Evolutionary conservation across 2,113 vertebrate species (phyloP).

Genomic region (Thryonomys swinderianus): DNA sequence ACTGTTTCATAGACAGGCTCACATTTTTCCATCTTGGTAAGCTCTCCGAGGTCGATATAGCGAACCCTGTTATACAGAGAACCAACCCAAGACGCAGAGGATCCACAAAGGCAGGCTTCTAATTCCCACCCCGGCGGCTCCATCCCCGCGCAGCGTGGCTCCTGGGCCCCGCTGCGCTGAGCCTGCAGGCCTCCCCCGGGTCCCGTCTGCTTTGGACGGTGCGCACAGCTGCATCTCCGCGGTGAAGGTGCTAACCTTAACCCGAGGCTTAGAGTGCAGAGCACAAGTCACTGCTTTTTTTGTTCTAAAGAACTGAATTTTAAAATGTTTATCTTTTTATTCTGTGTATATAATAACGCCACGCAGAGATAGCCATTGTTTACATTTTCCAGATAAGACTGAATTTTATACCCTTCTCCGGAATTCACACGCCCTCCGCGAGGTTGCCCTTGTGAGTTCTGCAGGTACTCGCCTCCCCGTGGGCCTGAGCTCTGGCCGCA

Average conservation of each 20-base stretch:
- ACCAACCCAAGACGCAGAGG: neutral
- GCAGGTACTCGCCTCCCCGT: neutral
- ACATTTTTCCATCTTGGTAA: neutral
- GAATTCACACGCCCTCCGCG: conserved; percentile 24
- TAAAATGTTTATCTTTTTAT: conserved; percentile 56
- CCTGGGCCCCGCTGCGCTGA: neutral
- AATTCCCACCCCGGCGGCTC: neutral
- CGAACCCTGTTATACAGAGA: neutral
- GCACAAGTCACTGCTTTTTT: neutral
- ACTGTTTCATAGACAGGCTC: neutral
- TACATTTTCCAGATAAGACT: conserved; percentile 73
- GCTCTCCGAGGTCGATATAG: neutral
- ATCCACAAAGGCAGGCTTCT: neutral
- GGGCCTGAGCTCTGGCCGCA: neutral
- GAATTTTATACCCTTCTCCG: conserved; percentile 45
- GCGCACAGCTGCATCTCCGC: neutral
- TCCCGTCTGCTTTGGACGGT: no score
- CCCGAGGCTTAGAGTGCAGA: neutral
- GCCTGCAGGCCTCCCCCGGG: neutral
- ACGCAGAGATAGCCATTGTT: conserved; percentile 56
- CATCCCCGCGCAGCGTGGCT: neutral
- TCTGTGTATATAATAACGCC: conserved; percentile 9
- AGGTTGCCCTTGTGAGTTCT: conserved; percentile 54
- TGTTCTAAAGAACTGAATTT: conserved; percentile 18
- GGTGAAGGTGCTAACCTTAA: neutral